These are phyloP conservation scores for Sicus ferrugineus DNA, from an alignment of 2,888 invertebrate species.

Conservation along the genomic window DNA sequence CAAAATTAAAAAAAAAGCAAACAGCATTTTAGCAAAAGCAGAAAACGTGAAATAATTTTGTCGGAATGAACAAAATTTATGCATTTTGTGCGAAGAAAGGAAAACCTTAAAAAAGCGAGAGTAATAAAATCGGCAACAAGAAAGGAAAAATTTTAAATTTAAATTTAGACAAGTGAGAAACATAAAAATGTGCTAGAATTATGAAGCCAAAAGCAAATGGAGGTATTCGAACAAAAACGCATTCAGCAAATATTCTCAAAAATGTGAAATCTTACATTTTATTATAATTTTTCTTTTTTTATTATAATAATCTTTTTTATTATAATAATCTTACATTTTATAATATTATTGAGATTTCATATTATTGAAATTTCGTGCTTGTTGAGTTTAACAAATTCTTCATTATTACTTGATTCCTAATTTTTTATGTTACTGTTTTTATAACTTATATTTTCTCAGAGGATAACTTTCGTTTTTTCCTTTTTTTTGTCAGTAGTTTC, in stretches of 20 bases:
- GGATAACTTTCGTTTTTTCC: no score
- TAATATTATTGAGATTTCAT: no score
- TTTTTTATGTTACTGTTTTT: not conserved
- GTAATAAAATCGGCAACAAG: not conserved
- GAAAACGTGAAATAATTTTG: constrained; percentile 23
- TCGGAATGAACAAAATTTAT: constrained; percentile 15
- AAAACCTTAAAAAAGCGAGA: no score
- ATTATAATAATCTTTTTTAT: not conserved
- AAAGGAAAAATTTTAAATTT: not conserved
- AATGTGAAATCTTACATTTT: no score
- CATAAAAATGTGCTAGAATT: not conserved
- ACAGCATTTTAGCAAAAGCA: constrained; percentile 5
- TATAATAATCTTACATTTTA: no score
- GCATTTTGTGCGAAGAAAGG: not conserved
- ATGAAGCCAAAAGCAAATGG: not conserved
- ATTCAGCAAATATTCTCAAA: not conserved
- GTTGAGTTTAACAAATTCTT: not conserved
- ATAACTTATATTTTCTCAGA: no score
- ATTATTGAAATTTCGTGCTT: no score
- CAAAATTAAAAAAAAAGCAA: constrained; percentile 6
- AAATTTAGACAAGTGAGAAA: not conserved
- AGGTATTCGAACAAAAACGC: not conserved
- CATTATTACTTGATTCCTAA: not conserved
- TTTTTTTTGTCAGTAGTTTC: no score
- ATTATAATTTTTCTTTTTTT: no score